Conservation (phyloP, 2,888 invertebrate species). For the Mimas tiliae region DNA sequence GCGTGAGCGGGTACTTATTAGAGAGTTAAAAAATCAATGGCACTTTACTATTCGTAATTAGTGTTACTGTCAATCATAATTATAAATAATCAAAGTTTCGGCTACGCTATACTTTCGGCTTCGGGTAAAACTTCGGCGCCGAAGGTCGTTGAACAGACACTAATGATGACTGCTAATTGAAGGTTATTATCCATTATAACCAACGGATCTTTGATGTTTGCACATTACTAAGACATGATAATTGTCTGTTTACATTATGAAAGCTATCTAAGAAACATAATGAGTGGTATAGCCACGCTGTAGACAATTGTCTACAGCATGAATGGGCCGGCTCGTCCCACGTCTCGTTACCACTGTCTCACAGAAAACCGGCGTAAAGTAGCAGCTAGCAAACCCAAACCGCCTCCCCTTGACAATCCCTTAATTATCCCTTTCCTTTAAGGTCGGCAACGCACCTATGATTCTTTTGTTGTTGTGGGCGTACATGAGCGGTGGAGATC, state of each 20-base stretch:
- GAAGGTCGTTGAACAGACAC: background rate
- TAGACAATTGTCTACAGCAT: no score
- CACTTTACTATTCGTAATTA: slow-evolving; percentile 1
- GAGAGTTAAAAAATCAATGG: background rate
- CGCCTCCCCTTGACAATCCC: no score
- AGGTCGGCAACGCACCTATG: no score
- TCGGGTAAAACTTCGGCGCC: background rate
- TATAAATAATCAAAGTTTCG: background rate
- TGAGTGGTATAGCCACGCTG: no score
- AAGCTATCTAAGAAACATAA: background rate
- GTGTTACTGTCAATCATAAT: background rate
- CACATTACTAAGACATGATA: background rate
- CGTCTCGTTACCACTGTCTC: no score
- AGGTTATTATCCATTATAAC: slow-evolving; percentile 15
- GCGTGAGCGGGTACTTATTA: no score
- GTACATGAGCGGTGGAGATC: no score
- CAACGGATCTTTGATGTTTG: slow-evolving; percentile 2
- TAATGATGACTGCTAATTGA: slow-evolving; percentile 9
- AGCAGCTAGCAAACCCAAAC: no score
- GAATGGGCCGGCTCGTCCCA: no score
- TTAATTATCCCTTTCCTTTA: no score
- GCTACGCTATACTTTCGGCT: background rate
- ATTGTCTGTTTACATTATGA: background rate
- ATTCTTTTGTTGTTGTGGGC: no score
- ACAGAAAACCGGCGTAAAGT: no score